Conservation (phyloP, 2,888 invertebrate species). For the Andrena bicolor region DNA sequence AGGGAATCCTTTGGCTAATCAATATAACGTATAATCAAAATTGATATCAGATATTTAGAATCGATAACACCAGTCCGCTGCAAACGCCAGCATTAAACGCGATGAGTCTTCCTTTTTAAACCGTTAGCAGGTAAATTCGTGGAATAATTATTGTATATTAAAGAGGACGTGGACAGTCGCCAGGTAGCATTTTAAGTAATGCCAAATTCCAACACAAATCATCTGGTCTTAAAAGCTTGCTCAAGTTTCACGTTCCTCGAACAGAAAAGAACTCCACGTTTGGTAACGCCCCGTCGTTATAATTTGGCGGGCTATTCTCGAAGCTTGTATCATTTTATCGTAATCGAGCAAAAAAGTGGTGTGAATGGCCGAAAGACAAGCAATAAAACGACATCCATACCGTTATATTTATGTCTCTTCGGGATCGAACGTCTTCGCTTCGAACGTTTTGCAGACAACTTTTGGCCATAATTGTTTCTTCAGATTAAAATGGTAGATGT, state of each 20-base stretch:
- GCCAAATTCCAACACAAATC: slow-evolving; percentile 7
- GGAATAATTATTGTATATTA: background rate
- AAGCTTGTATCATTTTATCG: slow-evolving; percentile 20
- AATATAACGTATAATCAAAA: background rate
- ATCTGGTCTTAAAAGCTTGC: background rate
- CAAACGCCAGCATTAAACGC: background rate
- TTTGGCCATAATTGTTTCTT: slow-evolving; percentile 5
- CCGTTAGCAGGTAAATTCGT: background rate
- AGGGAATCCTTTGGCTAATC: background rate
- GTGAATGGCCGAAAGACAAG: slow-evolving; percentile 14
- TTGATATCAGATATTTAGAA: background rate
- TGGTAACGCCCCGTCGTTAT: background rate
- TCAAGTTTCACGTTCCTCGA: background rate
- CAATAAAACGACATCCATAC: slow-evolving; percentile 25
- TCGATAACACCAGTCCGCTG: background rate
- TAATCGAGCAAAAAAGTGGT: slow-evolving; percentile 7
- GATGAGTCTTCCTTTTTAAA: background rate
- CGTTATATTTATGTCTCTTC: slow-evolving; percentile 41
- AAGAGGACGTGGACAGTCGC: too few relatives aligned
- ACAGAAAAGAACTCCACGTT: background rate
- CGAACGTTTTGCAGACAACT: too few relatives aligned
- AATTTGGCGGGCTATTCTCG: background rate
- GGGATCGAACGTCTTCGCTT: slow-evolving; percentile 16
- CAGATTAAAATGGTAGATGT: background rate
- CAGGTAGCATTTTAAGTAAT: background rate